Evolutionary conservation across 2,888 invertebrate genomes (phyloP).

Genomic region (Thymelicus acteon): DNA sequence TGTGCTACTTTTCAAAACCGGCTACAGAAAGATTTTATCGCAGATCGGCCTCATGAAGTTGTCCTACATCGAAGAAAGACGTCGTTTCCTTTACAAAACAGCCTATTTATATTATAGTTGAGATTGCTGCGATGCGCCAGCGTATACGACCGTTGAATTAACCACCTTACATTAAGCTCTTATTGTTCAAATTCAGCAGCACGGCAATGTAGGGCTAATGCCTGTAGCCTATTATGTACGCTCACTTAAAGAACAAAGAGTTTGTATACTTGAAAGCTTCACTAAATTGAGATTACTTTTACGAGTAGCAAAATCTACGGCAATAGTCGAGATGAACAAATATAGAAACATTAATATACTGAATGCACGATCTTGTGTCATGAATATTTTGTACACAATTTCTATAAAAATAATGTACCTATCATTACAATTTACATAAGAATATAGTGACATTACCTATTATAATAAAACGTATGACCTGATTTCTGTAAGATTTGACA

Average conservation of each 20-base stretch:
- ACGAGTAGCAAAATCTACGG: neutral
- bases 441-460: too few species aligned
- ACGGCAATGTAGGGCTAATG: slow-evolving; percentile 8
- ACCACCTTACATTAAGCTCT: slow-evolving; percentile 30
- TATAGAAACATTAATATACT: too few species aligned
- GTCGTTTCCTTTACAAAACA: slow-evolving; percentile 21
- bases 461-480: too few species aligned
- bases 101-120: slow-evolving; percentile 20
- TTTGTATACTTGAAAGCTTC: slow-evolving; percentile 10
- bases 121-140: slow-evolving; percentile 36
- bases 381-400: too few species aligned
- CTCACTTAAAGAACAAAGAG: slow-evolving; percentile 28
- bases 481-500: too few species aligned
- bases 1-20: neutral
- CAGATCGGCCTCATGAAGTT: slow-evolving; percentile 23
- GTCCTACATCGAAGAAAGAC: slow-evolving; percentile 25
- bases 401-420: too few species aligned
- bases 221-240: slow-evolving; percentile 19
- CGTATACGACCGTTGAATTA: slow-evolving; percentile 39
- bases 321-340: neutral
- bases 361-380: too few species aligned
- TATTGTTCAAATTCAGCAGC: slow-evolving; percentile 31
- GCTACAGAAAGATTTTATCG: slow-evolving; percentile 23
- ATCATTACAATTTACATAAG: too few species aligned
- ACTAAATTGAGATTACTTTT: slow-evolving; percentile 8